Evolutionary conservation across 2,888 invertebrate genomes (phyloP).

Genomic region (Calliphora vomitoria): DNA sequence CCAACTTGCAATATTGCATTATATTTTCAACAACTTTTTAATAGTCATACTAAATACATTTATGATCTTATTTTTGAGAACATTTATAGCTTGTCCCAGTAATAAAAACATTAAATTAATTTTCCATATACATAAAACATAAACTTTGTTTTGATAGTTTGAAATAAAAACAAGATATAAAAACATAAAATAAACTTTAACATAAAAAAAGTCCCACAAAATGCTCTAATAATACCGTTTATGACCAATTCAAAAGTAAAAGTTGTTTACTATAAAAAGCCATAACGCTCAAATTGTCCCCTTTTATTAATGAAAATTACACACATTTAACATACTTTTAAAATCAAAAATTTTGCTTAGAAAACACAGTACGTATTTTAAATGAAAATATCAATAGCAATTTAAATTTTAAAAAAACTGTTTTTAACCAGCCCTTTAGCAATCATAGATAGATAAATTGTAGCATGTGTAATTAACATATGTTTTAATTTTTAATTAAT

Average conservation of each 20-base stretch:
- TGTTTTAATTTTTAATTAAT: conserved; percentile 39
- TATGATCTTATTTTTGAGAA: neutral
- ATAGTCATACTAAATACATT: neutral
- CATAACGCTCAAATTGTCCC: conserved; percentile 18
- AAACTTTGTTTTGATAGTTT: neutral
- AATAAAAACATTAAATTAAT: neutral
- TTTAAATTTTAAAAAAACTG: neutral
- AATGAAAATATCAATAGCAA: neutral
- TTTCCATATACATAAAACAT: neutral
- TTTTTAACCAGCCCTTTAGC: conserved; percentile 46
- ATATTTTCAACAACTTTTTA: neutral
- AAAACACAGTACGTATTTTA: neutral
- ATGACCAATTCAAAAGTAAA: conserved; percentile 57
- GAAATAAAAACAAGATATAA: neutral
- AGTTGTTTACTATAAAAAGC: conserved; percentile 57
- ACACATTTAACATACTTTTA: conserved; percentile 20
- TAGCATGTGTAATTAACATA: neutral
- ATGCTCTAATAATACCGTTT: conserved; percentile 23
- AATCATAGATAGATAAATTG: neutral
- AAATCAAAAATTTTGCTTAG: conserved; percentile 23
- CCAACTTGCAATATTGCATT: neutral
- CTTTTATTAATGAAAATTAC: conserved; percentile 38
- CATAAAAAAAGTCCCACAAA: neutral
- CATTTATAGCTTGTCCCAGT: neutral
- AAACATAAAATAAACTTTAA: no score